Percentiles rank a stretch among this genome's conserved stretches.
phyloP scores from a whole-genome alignment of 2,888 invertebrate genomes.

The Cataglyphis cursor region DNA sequence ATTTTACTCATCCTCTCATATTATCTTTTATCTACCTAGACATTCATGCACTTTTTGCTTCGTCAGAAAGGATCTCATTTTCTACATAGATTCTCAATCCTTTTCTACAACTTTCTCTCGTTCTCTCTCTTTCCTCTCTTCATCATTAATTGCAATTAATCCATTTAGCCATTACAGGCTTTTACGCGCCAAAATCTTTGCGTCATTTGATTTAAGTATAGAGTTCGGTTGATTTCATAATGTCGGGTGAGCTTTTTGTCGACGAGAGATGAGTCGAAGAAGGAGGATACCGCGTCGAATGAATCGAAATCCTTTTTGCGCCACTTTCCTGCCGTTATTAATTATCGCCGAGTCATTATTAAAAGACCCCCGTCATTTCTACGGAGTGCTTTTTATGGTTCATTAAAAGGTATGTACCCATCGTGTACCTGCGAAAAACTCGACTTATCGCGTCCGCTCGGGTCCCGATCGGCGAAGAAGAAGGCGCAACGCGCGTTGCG shows the following conservation, averaged over 20 bases:
- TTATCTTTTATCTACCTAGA: not conserved
- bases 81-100: conserved; percentile 1
- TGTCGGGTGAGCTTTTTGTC: conserved; percentile 25
- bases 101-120: not conserved
- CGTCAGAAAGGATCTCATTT: conserved; percentile 27
- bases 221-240: conserved; percentile 35
- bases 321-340: conserved; percentile 49
- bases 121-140: not conserved
- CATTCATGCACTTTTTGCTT: conserved; percentile 1
- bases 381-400: conserved; percentile 42
- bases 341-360: conserved; percentile 53
- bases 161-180: conserved; percentile 54
- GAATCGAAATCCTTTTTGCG: conserved; percentile 43
- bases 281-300: conserved; percentile 34
- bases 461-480: conserved; percentile 43
- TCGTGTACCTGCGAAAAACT: conserved; percentile 43
- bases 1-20: not conserved
- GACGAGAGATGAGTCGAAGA: conserved; percentile 7
- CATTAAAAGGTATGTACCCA: conserved; percentile 50
- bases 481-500: conserved; percentile 14
- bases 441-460: conserved; percentile 43
- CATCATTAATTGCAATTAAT: conserved; percentile 47
- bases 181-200: conserved; percentile 43
- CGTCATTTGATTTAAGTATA: conserved; percentile 56
- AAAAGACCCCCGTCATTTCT: conserved; percentile 48